Percentiles rank a stretch among this genome's conserved stretches.
Conservation (phyloP, 2,888 invertebrate genomes). For the Chrysotoxum bicinctum region DNA sequence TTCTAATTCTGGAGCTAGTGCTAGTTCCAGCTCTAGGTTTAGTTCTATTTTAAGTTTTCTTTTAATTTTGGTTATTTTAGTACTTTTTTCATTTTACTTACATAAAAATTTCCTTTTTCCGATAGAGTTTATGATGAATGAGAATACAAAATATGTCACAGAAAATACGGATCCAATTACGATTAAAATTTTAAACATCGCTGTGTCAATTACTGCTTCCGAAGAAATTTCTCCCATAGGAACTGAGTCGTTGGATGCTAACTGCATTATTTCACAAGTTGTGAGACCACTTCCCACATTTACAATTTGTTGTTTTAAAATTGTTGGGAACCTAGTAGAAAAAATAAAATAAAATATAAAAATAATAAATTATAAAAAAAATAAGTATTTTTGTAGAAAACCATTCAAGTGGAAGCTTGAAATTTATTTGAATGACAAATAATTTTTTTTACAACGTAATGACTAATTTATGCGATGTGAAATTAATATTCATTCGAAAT, state of each 20-base stretch:
- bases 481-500: no score
- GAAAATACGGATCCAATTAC: constrained; percentile 29
- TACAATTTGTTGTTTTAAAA: constrained; percentile 77
- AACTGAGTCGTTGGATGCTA: background rate
- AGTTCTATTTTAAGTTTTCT: no score
- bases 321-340: constrained; percentile 77
- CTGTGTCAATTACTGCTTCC: constrained; percentile 5
- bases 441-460: no score
- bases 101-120: constrained; percentile 24
- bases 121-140: background rate
- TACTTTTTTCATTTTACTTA: background rate
- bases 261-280: constrained; percentile 73
- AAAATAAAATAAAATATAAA: background rate
- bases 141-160: constrained; percentile 16
- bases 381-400: no score
- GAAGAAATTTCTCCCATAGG: background rate
- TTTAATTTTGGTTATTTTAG: background rate
- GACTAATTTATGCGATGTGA: no score
- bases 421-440: no score
- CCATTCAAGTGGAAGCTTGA: no score
- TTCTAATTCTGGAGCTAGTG: no score
- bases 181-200: constrained; percentile 31
- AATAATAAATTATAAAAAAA: background rate
- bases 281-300: constrained; percentile 79
- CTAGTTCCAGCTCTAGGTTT: no score